Evolutionary conservation across 2,113 vertebrate species (phyloP), one percentile per base, ranked within the genome.

Genomic region (Chaetodon auriga): DNA sequence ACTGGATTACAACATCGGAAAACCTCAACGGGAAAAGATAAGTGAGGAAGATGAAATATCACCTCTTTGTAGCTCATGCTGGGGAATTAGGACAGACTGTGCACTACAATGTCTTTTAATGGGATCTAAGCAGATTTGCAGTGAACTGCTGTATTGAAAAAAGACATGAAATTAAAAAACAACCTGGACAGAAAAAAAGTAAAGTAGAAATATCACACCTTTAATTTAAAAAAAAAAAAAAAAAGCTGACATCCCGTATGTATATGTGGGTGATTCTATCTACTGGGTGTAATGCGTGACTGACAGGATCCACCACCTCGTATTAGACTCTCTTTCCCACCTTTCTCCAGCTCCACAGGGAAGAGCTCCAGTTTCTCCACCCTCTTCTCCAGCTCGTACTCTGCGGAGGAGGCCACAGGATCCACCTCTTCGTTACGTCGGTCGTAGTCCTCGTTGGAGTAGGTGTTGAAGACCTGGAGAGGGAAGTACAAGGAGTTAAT

Each of bases 351-450:
- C 53, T 99, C 98, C 80, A 97, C 97, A 19, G 97, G 97, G 95
- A 99, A 99, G 83, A 99, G 96, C 80, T 99, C 98, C 94, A 99
- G 94, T 87, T 98, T 99, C 90, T 99, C 98, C 91, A 99, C 98
- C 80, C 98, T 96, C 84, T 99, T 99, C 92, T 99, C 98, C 9
- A 99, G 95, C 90, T 99, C 98, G 60, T 99, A 99, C 80, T 99
- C 98, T 0, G 98, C 98, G 8, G 98, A 99, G 57, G 98, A 98
- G 21, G 98, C 98, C 91, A 99, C 98, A 0, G 98, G 98, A 86
- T 99, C 98, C 82, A 99, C 97, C 85, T 99, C 98, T 83, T 99
- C 97, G 38, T 99, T 99, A 80, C 97, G 96, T 54, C 98, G 95
- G 92, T 99, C 98, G 66, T 99, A 99, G 89, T 99, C 98, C 94